Evolutionary conservation across 2,113 vertebrate genomes (phyloP).

Genomic region (Megaceryle maxima): DNA sequence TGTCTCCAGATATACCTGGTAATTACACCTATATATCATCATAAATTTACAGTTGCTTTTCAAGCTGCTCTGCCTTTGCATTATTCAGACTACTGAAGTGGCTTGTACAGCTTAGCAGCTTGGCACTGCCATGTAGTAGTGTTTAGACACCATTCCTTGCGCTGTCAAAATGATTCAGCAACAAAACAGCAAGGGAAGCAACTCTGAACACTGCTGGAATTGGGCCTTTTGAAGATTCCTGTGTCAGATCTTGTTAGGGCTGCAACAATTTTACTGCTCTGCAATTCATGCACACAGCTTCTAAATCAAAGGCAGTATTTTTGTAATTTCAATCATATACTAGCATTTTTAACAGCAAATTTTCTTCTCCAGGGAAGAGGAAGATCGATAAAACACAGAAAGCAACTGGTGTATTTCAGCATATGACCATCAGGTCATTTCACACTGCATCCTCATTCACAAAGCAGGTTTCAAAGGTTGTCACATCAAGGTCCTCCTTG

Average conservation of each 20-base stretch:
- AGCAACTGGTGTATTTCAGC: neutral
- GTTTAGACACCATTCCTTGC: neutral
- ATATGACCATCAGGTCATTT: neutral
- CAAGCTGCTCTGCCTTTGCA: neutral
- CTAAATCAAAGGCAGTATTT: neutral
- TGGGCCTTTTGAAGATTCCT: neutral
- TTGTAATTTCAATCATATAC: neutral
- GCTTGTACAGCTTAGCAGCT: neutral
- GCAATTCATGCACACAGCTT: neutral
- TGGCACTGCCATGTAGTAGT: neutral
- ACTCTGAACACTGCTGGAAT: neutral
- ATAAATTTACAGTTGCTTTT: neutral
- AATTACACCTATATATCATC: neutral
- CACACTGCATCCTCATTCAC: neutral
- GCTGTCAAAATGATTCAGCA: neutral
- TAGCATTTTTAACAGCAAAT: neutral
- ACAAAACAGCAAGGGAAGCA: neutral
- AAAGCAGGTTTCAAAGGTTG: neutral
- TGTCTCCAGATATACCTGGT: neutral
- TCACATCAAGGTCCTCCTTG: neutral
- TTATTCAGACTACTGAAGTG: slow-evolving; percentile 12
- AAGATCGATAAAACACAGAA: neutral
- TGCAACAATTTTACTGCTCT: neutral
- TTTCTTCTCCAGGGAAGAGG: neutral
- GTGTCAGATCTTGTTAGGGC: neutral